Evolutionary conservation across 2,888 invertebrate genomes (phyloP).

Genomic region (Drosophila ezoana): DNA sequence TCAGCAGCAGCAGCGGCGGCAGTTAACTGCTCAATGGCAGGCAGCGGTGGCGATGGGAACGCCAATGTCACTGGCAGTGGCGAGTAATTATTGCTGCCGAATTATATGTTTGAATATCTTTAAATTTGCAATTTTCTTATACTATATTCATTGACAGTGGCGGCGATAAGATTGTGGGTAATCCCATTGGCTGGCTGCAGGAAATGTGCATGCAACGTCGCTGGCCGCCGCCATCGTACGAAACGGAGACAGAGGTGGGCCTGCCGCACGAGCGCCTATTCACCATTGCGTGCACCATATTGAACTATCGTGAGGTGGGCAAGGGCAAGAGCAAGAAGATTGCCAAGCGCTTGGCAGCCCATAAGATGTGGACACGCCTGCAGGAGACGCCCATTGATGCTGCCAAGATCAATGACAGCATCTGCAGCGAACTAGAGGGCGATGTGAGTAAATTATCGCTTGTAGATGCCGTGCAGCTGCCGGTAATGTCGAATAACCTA

Average conservation of each 20-base stretch:
- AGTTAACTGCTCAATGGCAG: constrained; percentile 43
- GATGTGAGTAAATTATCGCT: constrained; percentile 86
- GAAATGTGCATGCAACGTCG: constrained; percentile 98
- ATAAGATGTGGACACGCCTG: constrained; percentile 95
- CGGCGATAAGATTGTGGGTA: constrained; percentile 94
- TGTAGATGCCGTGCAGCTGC: constrained; percentile 10
- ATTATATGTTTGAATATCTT: neutral
- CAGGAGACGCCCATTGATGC: constrained; percentile 91
- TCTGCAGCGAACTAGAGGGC: constrained; percentile 90
- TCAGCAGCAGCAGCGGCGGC: constrained; percentile 38
- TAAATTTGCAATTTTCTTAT: neutral
- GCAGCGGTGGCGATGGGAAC: constrained; percentile 70
- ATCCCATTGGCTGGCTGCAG: constrained; percentile 97
- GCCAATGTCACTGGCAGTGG: constrained; percentile 71
- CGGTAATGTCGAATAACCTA: constrained; percentile 13
- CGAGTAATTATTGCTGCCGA: constrained; percentile 73
- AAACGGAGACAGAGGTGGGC: constrained; percentile 89
- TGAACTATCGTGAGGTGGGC: constrained; percentile 93
- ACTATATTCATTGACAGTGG: constrained; percentile 73
- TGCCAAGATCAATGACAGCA: constrained; percentile 86
- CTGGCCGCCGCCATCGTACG: constrained; percentile 97
- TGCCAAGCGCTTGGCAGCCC: constrained; percentile 97
- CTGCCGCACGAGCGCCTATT: constrained; percentile 97
- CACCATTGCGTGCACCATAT: constrained; percentile 95
- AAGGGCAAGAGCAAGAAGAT: constrained; percentile 98